These are phyloP conservation scores for Rhyacophila evoluta DNA, from an alignment of 2,888 invertebrate species.

Conservation along the genomic window DNA sequence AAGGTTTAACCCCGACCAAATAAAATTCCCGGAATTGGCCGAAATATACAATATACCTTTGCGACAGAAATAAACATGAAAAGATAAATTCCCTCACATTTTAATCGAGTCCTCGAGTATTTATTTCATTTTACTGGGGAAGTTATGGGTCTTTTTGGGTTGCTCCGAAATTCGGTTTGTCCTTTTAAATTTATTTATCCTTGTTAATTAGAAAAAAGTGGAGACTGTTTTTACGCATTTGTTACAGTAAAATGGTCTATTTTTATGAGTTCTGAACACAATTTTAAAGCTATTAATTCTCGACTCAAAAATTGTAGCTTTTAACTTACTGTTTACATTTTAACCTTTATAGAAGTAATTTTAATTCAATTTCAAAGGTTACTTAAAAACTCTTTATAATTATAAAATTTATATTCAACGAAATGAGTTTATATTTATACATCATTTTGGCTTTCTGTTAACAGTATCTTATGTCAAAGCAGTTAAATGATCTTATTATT, in stretches of 20 bases:
- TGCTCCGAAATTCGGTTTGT: slow-evolving; percentile 27
- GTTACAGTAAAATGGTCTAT: not conserved
- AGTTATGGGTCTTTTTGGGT: not conserved
- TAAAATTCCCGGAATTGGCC: not conserved
- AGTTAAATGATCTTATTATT: no score
- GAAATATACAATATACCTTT: not conserved
- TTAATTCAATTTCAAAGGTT: no score
- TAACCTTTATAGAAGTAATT: no score
- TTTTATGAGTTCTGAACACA: slow-evolving; percentile 20
- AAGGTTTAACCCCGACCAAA: not conserved
- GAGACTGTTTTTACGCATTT: not conserved
- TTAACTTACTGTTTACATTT: no score
- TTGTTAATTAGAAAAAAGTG: slow-evolving; percentile 42
- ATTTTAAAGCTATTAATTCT: no score
- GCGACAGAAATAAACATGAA: not conserved
- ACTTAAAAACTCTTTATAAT: no score
- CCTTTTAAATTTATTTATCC: slow-evolving; percentile 38
- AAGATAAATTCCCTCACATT: slow-evolving; percentile 19
- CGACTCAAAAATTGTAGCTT: no score
- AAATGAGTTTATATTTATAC: no score
- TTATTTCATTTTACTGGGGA: slow-evolving; percentile 25
- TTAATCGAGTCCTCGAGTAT: slow-evolving; percentile 36
- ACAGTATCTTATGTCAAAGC: no score
- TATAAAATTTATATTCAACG: no score
- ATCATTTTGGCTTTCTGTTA: no score